phyloP scores from a whole-genome alignment of 2,888 invertebrate genomes.

The Drosophila nr. fundita region DNA sequence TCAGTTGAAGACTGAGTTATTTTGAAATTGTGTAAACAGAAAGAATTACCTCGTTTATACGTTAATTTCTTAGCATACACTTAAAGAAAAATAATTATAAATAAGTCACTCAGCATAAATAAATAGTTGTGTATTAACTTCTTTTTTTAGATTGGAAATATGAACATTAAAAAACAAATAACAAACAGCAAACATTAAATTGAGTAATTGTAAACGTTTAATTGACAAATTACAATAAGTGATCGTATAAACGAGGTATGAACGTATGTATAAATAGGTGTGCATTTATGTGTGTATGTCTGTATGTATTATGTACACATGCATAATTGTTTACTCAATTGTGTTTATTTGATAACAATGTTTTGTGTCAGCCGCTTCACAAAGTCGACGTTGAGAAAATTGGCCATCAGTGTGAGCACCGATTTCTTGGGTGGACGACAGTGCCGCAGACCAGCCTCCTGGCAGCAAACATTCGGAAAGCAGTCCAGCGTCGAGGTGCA shows the following conservation, averaged over 20 bases:
- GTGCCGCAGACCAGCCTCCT: constrained; percentile 89
- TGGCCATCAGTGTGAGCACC: constrained; percentile 88
- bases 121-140: constrained; percentile 1
- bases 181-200: constrained; percentile 11
- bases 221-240: constrained; percentile 2
- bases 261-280: constrained; percentile 8
- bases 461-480: constrained; percentile 92
- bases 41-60: constrained; percentile 25
- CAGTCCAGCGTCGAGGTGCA: constrained; percentile 91
- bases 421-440: constrained; percentile 91
- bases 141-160: neutral
- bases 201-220: constrained; percentile 8
- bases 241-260: constrained; percentile 38
- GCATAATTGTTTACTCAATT: constrained; percentile 6
- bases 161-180: constrained; percentile 1
- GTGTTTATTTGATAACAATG: constrained; percentile 82
- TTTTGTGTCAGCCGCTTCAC: constrained; percentile 84
- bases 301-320: constrained; percentile 4
- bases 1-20: constrained; percentile 33
- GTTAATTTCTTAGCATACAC: neutral
- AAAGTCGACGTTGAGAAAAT: constrained; percentile 84
- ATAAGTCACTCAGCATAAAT: neutral
- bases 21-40: constrained; percentile 38
- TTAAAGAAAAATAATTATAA: neutral
- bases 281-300: neutral